Evolutionary conservation across 2,888 invertebrate genomes (phyloP).

Genomic region (Eristalinus aeneus): DNA sequence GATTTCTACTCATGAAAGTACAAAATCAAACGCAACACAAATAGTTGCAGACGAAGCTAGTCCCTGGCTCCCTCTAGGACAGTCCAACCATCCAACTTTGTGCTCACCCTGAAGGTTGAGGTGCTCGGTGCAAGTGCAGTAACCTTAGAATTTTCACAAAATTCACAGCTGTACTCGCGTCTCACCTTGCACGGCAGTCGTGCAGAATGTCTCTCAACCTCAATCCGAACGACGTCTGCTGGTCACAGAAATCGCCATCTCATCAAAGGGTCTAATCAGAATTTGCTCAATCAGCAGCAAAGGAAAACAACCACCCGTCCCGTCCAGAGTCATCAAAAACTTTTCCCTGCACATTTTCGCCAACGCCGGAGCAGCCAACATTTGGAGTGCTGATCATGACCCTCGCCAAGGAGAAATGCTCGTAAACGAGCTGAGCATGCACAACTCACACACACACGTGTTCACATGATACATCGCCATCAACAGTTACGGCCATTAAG

Average conservation of each 20-base stretch:
- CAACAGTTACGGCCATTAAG: slow-evolving; percentile 66
- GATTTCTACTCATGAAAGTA: too few species aligned
- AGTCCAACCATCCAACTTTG: too few species aligned
- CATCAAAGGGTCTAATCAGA: neutral
- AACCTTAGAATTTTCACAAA: too few species aligned
- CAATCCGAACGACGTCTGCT: neutral
- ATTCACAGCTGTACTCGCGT: too few species aligned
- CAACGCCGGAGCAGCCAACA: slow-evolving; percentile 4
- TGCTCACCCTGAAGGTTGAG: too few species aligned
- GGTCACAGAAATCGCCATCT: neutral
- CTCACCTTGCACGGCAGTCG: neutral
- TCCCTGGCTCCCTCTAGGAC: too few species aligned
- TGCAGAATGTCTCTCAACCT: too few species aligned
- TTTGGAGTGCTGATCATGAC: slow-evolving; percentile 59
- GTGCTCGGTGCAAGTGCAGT: too few species aligned
- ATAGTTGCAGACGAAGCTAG: too few species aligned
- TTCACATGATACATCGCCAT: slow-evolving; percentile 43
- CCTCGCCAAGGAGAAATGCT: slow-evolving; percentile 62
- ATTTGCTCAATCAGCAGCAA: neutral
- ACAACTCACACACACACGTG: neutral
- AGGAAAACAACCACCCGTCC: neutral
- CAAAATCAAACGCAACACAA: too few species aligned
- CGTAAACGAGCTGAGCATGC: slow-evolving; percentile 46
- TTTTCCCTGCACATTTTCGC: neutral
- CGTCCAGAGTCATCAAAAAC: neutral